Percentiles rank a stretch among this genome's conserved stretches.
Conservation (phyloP, 2,113 vertebrate genomes). For the Plecturocebus donacophilus region DNA sequence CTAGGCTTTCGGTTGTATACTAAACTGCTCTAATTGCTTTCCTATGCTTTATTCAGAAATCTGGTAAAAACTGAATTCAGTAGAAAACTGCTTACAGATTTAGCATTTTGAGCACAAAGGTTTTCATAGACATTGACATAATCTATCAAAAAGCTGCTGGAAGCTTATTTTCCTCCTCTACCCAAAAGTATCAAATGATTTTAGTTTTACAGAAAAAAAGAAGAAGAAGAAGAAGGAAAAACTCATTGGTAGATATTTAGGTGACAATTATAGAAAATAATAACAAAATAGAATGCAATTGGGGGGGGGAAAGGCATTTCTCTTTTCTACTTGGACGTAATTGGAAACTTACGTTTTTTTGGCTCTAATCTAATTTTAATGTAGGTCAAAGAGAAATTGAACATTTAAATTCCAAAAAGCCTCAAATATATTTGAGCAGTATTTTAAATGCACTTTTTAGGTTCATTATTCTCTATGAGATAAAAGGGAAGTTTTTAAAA, state of each 20-base stretch:
- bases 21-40: constrained; percentile 80
- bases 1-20: constrained; percentile 39
- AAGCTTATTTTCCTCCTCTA: constrained; percentile 37
- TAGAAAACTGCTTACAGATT: constrained; percentile 79
- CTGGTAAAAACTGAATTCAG: constrained; percentile 69
- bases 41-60: constrained; percentile 64
- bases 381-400: constrained; percentile 3
- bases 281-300: constrained; percentile 33
- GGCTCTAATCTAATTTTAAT: neutral
- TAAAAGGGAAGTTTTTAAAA: constrained; percentile 22
- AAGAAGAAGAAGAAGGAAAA: neutral
- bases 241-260: constrained; percentile 8
- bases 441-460: neutral
- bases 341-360: neutral
- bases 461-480: constrained; percentile 28
- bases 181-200: constrained; percentile 44
- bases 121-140: constrained; percentile 64
- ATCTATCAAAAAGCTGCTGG: constrained; percentile 58
- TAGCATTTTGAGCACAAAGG: constrained; percentile 61
- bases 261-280: neutral
- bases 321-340: neutral
- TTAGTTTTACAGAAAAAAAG: constrained; percentile 46
- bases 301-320: neutral
- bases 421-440: constrained; percentile 26
- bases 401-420: neutral